A percentile compares a stretch with the other conserved stretches of the same genome.
Evolutionary conservation across 2,888 invertebrate genomes (phyloP).

Genomic region (Eupithecia centaureata): DNA sequence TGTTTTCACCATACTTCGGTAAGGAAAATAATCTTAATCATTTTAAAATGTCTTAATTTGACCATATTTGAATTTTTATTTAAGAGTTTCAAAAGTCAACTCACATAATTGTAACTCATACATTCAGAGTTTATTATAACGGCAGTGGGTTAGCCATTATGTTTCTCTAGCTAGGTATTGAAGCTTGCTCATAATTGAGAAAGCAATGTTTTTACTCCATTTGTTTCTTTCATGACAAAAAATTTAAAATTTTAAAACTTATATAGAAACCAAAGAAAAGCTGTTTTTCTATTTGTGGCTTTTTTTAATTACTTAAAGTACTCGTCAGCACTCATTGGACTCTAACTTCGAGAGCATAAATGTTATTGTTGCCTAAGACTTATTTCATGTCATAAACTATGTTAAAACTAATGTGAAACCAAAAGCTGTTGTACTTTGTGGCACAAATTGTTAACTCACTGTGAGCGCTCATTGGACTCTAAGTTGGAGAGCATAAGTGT

Average conservation of each 20-base stretch:
- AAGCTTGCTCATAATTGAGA: not conserved
- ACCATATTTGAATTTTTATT: not conserved
- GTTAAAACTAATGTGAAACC: no score
- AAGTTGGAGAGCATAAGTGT: no score
- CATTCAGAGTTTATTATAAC: not conserved
- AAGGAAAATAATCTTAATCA: not conserved
- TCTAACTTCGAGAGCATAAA: not conserved
- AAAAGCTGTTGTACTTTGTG: no score
- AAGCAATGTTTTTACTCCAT: not conserved
- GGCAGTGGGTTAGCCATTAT: constrained; percentile 9
- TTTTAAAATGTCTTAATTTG: not conserved
- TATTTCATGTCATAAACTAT: no score
- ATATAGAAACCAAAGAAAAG: not conserved
- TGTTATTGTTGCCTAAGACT: not conserved
- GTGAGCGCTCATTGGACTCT: no score
- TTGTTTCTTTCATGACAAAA: not conserved
- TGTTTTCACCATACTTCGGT: not conserved
- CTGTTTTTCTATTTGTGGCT: no score
- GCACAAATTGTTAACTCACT: no score
- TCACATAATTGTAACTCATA: not conserved
- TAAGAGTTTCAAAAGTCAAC: not conserved
- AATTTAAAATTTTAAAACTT: not conserved
- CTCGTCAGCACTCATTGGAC: no score
- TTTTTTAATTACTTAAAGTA: no score
- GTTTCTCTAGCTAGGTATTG: not conserved